These are phyloP conservation scores for Ceryle rudis DNA, from an alignment of 2,797 vertebrate genomes.

Conservation along the genomic window DNA sequence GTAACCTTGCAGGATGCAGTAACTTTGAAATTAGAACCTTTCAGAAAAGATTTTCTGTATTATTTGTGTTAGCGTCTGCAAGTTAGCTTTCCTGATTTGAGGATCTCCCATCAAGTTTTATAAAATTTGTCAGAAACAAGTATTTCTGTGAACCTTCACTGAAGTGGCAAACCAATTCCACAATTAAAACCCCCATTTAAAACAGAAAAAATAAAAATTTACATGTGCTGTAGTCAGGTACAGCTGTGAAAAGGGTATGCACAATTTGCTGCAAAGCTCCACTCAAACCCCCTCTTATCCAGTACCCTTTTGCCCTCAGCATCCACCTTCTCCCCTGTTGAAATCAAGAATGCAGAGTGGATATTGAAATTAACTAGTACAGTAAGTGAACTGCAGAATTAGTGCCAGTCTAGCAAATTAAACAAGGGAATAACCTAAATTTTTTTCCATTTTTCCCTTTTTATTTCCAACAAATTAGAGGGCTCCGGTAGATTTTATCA, in stretches of 20 bases:
- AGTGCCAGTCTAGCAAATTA: constrained; percentile 71
- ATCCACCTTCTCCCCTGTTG: constrained; percentile 70
- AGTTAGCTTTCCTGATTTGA: neutral
- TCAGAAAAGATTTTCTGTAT: neutral
- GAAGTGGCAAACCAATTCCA: neutral
- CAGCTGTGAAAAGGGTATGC: neutral
- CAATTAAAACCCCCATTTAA: neutral
- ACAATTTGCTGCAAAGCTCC: neutral
- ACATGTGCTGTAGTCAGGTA: neutral
- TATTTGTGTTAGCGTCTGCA: neutral
- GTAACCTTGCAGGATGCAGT: constrained; percentile 17
- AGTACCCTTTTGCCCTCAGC: constrained; percentile 73
- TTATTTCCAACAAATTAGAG: constrained; percentile 73
- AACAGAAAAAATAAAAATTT: neutral
- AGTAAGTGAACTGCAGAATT: constrained; percentile 69
- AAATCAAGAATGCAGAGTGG: constrained; percentile 65
- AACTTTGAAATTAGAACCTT: constrained; percentile 40
- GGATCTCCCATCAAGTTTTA: neutral
- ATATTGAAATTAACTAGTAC: constrained; percentile 71
- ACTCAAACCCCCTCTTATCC: constrained; percentile 38
- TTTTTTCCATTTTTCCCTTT: constrained; percentile 56
- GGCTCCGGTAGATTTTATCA: constrained; percentile 71
- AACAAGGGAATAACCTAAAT: constrained; percentile 74
- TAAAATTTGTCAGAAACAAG: neutral
- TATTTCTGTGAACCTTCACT: neutral